Conservation (phyloP, 2,888 invertebrate species). For the Drosophila yooni region DNA sequence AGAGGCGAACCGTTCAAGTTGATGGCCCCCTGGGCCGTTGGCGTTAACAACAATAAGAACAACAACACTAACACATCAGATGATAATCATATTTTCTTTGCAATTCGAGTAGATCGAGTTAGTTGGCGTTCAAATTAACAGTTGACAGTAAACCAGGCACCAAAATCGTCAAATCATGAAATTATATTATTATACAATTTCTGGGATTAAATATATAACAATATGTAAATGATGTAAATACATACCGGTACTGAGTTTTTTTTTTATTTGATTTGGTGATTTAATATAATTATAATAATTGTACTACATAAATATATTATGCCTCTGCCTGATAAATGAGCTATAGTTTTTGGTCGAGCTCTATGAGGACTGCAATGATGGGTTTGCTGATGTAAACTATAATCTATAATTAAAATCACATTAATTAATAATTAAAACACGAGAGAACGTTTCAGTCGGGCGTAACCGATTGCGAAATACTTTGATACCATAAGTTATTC, state of each 20-base stretch:
- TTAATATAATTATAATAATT: neutral
- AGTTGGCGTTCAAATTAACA: slow-evolving; percentile 40
- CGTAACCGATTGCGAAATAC: no score
- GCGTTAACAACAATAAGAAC: slow-evolving; percentile 24
- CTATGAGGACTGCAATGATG: neutral
- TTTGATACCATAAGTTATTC: no score
- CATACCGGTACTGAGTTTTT: neutral
- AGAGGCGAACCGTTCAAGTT: slow-evolving; percentile 37
- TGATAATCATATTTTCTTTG: slow-evolving; percentile 22
- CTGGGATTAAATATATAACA: slow-evolving; percentile 15
- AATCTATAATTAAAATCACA: no score
- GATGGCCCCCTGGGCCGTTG: slow-evolving; percentile 48
- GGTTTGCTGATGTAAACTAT: no score
- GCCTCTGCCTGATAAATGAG: neutral
- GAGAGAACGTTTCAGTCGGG: no score
- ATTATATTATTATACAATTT: slow-evolving; percentile 41
- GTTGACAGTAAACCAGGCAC: slow-evolving; percentile 18
- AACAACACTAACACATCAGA: neutral
- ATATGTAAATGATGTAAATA: neutral
- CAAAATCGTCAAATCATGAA: slow-evolving; percentile 6
- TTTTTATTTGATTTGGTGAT: neutral
- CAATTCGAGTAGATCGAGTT: slow-evolving; percentile 30
- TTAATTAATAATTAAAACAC: no score
- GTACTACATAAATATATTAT: no score
- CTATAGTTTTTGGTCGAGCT: neutral